Base-by-base conservation (phyloP, 2,797 vertebrate genomes). In the Calcarius lapponicus region DNA sequence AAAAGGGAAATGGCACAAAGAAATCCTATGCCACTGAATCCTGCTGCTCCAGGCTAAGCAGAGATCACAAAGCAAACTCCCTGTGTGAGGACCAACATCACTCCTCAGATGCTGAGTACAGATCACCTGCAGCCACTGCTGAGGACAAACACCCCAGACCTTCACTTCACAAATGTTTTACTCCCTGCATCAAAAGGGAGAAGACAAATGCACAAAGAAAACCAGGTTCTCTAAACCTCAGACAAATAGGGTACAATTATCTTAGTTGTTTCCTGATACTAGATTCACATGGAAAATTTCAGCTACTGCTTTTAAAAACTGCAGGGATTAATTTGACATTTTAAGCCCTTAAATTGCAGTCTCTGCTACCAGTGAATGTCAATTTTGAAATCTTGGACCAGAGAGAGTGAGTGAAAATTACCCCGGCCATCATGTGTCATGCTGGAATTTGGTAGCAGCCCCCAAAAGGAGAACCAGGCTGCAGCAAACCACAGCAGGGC, bases 351-450 rank as follows among this genome's bases (percentile, higher is more conserved):
- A 70, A 73, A 38, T 11, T 56, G 51, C 19, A 62, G 9, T 51
- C 28, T 50, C 29, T 83, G 43, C 56, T 58, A 34, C 10, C 28
- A 66, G 19, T 16, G n/a, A 62, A 54, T 17, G 8, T n/a, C 4
- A 1, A 29, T 93, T 93, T 56, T 21, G 11, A 67, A 57, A 69
- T 47, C 47, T 61, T 43, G 29, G 6, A 43, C 31, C 31, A 69
- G 60, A 86, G 47, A 56, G n/a, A 42, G 42, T 31, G 32, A 78
- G 42, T 31, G 32, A 78, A 34, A 74, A 56, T 70, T 32, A 62
- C 21, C 43, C 31, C 56, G 66, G 45, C 11, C 6, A 16, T 28
- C n/a, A 2, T 32, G 16, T 2, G 0, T 31, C 64, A 29, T 0
- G 4, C 26, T 56, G 31, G 36, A 58, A 40, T 60, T 50, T 29